Conservation (phyloP, 2,113 vertebrate species). For the Rhinolophus ferrumequinum region DNA sequence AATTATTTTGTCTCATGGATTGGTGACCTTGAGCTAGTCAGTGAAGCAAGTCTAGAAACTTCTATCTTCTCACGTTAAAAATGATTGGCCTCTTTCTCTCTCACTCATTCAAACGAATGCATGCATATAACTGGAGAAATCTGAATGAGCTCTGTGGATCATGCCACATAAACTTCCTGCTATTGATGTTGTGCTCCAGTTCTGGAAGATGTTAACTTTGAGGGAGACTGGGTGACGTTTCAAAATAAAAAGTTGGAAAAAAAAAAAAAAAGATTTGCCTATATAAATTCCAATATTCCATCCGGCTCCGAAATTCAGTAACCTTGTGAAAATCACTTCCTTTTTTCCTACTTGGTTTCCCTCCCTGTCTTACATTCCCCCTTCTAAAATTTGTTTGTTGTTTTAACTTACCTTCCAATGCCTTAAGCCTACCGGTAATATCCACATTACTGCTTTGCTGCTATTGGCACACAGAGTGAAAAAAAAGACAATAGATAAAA, state of each 20-base stretch:
- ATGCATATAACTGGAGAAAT: not conserved
- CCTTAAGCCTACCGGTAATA: not conserved
- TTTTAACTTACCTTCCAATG: not conserved
- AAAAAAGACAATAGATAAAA: not conserved
- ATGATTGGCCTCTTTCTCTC: not conserved
- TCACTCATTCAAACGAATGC: not conserved
- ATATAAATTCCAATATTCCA: not conserved
- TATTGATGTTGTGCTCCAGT: not conserved
- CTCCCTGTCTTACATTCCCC: not conserved
- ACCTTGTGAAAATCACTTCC: not conserved
- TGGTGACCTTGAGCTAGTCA: conserved; percentile 23
- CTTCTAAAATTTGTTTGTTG: not conserved
- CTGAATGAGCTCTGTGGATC: not conserved
- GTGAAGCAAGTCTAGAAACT: not conserved
- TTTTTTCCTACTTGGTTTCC: not conserved
- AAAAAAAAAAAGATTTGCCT: not conserved
- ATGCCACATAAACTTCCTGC: not conserved
- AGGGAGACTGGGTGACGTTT: not conserved
- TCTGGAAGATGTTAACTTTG: not conserved
- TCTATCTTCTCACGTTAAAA: conserved; percentile 24
- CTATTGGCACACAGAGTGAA: not conserved
- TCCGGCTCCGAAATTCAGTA: not conserved
- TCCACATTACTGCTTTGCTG: not conserved
- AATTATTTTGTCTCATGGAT: not conserved
- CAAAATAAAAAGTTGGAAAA: not conserved